Conservation (phyloP, 1,140 invertebrate species). For the Drosophila pruinosa region DNA sequence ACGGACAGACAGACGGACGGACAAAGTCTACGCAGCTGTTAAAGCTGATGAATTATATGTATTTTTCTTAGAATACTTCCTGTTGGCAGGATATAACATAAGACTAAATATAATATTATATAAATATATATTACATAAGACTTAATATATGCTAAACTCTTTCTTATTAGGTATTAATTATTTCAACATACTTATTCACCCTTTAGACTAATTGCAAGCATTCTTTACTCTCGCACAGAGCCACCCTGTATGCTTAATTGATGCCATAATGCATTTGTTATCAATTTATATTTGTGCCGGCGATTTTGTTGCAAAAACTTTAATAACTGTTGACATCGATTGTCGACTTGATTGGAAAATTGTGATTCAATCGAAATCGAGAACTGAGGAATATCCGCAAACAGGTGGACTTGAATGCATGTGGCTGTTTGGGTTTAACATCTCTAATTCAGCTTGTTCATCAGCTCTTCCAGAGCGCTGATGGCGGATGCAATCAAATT, state of each 20-base stretch:
- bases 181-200: no score
- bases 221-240: not conserved
- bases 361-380: slow-evolving; percentile 24
- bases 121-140: no score
- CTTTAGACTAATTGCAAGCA: no score
- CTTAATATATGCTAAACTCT: no score
- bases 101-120: no score
- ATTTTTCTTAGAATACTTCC: no score
- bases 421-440: not conserved
- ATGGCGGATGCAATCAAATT: slow-evolving; percentile 33
- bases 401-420: slow-evolving; percentile 26
- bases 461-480: not conserved
- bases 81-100: no score
- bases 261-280: not conserved
- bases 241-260: slow-evolving; percentile 4
- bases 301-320: not conserved
- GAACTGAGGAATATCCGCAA: slow-evolving; percentile 10
- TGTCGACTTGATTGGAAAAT: slow-evolving; percentile 8
- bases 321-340: slow-evolving; percentile 4
- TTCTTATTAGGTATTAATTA: no score
- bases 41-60: no score
- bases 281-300: slow-evolving; percentile 32
- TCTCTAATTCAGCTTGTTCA: not conserved
- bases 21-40: no score
- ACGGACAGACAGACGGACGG: no score